Percentiles rank a stretch among this genome's conserved stretches.
Conservation (phyloP, 1,140 invertebrate species). For the Archivesica marissinica region DNA sequence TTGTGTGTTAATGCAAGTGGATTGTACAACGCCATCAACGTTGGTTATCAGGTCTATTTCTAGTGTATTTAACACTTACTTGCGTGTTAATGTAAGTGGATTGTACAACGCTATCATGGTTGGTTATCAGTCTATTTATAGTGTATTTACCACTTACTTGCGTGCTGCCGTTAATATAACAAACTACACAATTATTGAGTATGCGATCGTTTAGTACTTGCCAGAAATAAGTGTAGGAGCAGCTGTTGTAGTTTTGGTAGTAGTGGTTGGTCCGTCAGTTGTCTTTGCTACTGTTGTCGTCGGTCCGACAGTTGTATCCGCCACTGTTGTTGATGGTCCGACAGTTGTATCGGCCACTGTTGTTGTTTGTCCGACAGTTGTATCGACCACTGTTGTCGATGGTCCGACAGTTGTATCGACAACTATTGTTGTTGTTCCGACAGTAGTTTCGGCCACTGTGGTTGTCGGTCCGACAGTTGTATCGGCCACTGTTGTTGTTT, state of each 20-base stretch:
- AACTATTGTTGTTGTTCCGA: conserved; percentile 7
- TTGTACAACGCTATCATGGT: too few relatives aligned
- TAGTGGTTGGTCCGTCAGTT: background rate
- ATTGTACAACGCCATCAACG: too few relatives aligned
- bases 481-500: conserved; percentile 5
- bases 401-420: background rate
- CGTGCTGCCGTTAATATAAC: too few relatives aligned
- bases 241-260: background rate
- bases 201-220: background rate
- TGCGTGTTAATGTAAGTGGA: too few relatives aligned
- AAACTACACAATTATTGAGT: too few relatives aligned
- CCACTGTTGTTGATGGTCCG: background rate
- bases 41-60: too few relatives aligned
- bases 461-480: conserved; percentile 3
- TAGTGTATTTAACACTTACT: too few relatives aligned
- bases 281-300: background rate
- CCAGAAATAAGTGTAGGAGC: background rate
- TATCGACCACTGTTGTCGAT: background rate
- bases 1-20: too few relatives aligned
- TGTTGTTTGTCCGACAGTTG: background rate
- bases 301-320: background rate
- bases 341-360: background rate
- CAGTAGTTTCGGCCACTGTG: background rate
- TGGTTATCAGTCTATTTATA: too few relatives aligned
- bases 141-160: too few relatives aligned